These are phyloP conservation scores for Rhinoraja longicauda DNA, from an alignment of 2,797 vertebrate species.

Conservation along the genomic window DNA sequence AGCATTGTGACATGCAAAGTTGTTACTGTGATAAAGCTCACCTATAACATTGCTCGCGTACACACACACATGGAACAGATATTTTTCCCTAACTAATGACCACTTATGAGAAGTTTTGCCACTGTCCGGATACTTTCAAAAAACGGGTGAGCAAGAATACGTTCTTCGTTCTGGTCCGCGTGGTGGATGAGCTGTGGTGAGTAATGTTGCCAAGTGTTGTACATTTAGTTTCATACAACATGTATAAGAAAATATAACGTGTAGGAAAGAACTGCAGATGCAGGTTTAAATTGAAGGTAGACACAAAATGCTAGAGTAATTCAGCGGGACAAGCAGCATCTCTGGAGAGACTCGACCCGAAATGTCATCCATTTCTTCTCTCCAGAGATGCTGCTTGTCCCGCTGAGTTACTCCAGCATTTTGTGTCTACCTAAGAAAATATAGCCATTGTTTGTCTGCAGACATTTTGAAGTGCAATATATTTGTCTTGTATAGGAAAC, in stretches of 20 bases:
- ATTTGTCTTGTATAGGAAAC: no score
- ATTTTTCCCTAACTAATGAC: constrained; percentile 63
- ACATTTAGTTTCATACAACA: background rate
- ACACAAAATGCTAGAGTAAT: no score
- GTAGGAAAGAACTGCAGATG: no score
- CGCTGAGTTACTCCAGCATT: no score
- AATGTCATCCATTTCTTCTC: no score
- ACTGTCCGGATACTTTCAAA: constrained; percentile 90
- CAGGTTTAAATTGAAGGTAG: no score
- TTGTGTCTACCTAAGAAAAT: background rate
- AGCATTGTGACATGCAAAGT: background rate
- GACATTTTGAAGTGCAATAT: no score
- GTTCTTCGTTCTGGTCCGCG: constrained; percentile 92
- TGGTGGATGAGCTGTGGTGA: constrained; percentile 97
- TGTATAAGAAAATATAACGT: background rate
- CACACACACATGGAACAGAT: no score
- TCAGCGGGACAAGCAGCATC: no score
- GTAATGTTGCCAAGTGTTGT: constrained; percentile 45
- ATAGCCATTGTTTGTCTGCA: no score
- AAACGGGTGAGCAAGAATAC: constrained; percentile 98
- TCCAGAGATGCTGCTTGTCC: no score
- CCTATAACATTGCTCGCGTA: background rate
- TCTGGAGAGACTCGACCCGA: no score
- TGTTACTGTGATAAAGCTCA: background rate
- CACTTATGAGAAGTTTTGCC: constrained; percentile 92